Conservation (phyloP, 2,888 invertebrate genomes). For the Lampropteryx suffumata region DNA sequence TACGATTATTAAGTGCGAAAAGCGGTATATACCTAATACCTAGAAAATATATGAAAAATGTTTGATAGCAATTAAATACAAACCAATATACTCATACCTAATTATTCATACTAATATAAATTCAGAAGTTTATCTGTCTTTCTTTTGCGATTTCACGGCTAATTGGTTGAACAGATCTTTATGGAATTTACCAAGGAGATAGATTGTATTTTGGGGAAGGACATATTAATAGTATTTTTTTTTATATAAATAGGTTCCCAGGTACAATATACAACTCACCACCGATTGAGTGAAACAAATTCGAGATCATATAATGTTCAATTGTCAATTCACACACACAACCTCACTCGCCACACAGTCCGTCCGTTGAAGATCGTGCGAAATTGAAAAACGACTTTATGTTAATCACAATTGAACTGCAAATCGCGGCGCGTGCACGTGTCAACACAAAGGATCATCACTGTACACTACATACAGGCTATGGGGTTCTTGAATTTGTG, state of each 20-base stretch:
- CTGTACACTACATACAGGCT: constrained; percentile 41
- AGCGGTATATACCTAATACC: constrained; percentile 21
- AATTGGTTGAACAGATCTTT: too few species aligned
- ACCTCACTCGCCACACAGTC: constrained; percentile 41
- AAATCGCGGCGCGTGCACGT: constrained; percentile 61
- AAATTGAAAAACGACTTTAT: constrained; percentile 72
- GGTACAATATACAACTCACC: background rate
- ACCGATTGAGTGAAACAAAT: background rate
- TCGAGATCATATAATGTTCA: constrained; percentile 62
- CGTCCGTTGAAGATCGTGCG: constrained; percentile 42
- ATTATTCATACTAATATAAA: too few species aligned
- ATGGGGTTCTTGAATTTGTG: constrained; percentile 3
- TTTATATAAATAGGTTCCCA: too few species aligned
- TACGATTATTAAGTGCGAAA: constrained; percentile 30
- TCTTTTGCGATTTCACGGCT: too few species aligned
- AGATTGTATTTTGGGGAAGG: too few species aligned
- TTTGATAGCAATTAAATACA: too few species aligned
- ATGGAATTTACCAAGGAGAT: too few species aligned
- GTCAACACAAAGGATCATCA: constrained; percentile 64
- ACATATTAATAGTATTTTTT: too few species aligned
- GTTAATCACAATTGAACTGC: constrained; percentile 63
- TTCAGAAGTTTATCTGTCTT: too few species aligned
- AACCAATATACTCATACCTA: too few species aligned
- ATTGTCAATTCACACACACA: constrained; percentile 62
- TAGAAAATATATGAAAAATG: too few species aligned